Evolutionary conservation across 2,888 invertebrate genomes (phyloP), one percentile per base, ranked within the genome.

Genomic region (Machimus atricapillus): DNA sequence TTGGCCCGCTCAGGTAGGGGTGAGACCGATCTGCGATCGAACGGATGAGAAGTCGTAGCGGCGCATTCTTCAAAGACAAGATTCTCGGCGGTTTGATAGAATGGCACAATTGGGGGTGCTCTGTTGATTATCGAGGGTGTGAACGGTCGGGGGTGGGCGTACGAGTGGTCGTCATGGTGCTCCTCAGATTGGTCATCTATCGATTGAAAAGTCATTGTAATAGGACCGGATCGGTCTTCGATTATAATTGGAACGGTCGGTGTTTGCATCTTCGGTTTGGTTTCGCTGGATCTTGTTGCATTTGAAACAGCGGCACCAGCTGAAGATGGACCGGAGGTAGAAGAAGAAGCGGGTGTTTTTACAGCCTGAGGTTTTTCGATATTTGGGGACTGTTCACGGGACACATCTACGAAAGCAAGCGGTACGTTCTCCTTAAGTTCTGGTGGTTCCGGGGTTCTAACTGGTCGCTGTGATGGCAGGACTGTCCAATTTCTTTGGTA

Each of bases 21-120:
- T 3, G 95, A 95, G 87, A 95, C 93, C 85, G 95, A 95, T 16
- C 94, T 93, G 31, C 95, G 95, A 89, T 96, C 94, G 89, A 94
- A 94, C 85, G 94, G 90, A 89, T 94, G 94, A 73, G 93, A 93
- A 90, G 94, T 94, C 2, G 94, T 93, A 6, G 96, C 94, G 86
- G 92, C 90, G 90, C 94, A 94, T 90, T 95, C 94, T 74, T 95
- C 95, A n/a, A 95, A 94, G 46, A 96, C 95, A 89, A 97, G 93
- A 91, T 96, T 95, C 92, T 95, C 95, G 14, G 91, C 88, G 19
- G 91, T 92, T 92, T 97, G 97, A 91, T 97, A 97, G 90, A 94
- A 95, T 9, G 97, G 97, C 89, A 97, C 95, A 82, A 95, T 93
- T 14, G 96, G 95, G 1, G 96, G 96, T 37, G 96, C 96, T 88